phyloP scores from a whole-genome alignment of 2,888 invertebrate species.

The Cataglyphis rosenhaueri region DNA sequence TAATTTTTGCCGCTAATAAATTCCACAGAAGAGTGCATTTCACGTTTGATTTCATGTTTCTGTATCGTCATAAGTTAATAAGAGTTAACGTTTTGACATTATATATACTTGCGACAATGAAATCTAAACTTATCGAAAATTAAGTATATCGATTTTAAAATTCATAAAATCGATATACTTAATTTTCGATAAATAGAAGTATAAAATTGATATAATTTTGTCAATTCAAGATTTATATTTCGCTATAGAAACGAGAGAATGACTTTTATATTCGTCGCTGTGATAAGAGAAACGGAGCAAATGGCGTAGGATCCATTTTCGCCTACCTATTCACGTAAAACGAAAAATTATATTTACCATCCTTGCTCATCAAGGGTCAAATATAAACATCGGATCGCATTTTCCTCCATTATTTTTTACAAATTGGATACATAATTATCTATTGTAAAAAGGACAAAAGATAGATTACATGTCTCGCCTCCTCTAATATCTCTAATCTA shows the following conservation, averaged over 20 bases:
- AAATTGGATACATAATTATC: not conserved
- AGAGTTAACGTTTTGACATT: too few relatives aligned
- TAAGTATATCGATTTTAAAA: not conserved
- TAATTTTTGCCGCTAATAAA: not conserved
- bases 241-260: not conserved
- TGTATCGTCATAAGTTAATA: not conserved
- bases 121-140: not conserved
- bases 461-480: not conserved
- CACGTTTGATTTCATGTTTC: not conserved
- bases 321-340: not conserved
- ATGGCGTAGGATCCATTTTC: not conserved
- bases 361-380: not conserved
- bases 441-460: not conserved
- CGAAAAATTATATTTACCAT: not conserved
- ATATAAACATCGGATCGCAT: not conserved
- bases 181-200: not conserved
- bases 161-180: not conserved
- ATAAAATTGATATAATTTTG: not conserved
- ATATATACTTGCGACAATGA: too few relatives aligned
- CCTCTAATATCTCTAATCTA: not conserved
- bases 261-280: not conserved
- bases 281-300: constrained; percentile 24
- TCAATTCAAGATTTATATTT: not conserved
- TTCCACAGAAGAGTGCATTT: not conserved
- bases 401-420: not conserved